Conservation (phyloP, 2,888 invertebrate species). For the Eupithecia pulchellata region DNA sequence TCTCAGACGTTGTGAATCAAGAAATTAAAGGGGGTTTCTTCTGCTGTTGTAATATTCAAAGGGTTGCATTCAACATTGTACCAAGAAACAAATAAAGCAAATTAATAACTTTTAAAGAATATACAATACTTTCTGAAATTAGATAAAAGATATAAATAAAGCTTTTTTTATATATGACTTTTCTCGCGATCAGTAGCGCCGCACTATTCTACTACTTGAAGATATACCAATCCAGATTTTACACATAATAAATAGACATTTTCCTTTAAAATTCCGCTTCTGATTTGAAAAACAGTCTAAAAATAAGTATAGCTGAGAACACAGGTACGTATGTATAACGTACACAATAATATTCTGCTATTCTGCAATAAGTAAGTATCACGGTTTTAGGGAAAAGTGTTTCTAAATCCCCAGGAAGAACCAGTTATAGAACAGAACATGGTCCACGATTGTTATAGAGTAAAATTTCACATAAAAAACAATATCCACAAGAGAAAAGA, state of each 20-base stretch:
- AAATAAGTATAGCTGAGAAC: no score
- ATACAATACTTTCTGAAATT: background rate
- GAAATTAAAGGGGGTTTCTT: background rate
- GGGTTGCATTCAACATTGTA: background rate
- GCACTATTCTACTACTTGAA: background rate
- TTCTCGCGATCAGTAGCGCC: conserved; percentile 9
- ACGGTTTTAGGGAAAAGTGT: background rate
- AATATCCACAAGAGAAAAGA: background rate
- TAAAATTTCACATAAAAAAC: background rate
- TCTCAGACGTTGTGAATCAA: background rate
- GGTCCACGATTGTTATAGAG: background rate
- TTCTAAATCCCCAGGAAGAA: background rate
- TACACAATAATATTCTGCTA: no score
- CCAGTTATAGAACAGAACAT: background rate
- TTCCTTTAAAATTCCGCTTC: no score
- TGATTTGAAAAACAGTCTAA: no score
- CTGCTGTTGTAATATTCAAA: background rate
- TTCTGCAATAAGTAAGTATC: background rate
- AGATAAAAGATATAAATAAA: background rate
- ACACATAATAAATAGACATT: no score
- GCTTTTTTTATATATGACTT: background rate
- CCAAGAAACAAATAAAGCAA: no score
- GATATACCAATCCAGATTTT: no score
- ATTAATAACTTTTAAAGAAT: background rate
- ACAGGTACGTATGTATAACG: no score